phyloP scores from a whole-genome alignment of 1,140 invertebrate genomes.

The Lepidotrigona ventralis region DNA sequence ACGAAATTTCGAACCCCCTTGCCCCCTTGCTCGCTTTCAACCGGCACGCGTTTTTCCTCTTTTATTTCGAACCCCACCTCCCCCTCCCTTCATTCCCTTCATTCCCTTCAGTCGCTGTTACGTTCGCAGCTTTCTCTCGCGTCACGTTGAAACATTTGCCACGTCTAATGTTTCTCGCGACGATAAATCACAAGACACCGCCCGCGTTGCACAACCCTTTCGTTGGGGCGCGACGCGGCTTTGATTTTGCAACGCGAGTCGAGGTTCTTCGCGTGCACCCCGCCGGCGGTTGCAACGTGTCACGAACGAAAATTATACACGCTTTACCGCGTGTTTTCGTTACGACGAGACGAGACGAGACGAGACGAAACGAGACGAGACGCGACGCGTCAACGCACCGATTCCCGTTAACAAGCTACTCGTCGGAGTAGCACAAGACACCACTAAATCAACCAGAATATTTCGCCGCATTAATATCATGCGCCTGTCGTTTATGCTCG shows the following conservation, averaged over 20 bases:
- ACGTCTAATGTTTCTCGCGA: slow-evolving; percentile 44
- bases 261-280: slow-evolving; percentile 23
- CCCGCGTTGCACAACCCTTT: background rate
- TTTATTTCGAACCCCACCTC: background rate
- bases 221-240: background rate
- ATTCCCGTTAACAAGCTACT: slow-evolving; percentile 8
- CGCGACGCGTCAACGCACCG: background rate
- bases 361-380: background rate
- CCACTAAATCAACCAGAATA: background rate
- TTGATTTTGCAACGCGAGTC: slow-evolving; percentile 1
- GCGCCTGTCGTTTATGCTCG: background rate
- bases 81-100: too few relatives aligned
- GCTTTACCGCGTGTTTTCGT: background rate
- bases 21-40: background rate
- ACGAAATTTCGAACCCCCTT: slow-evolving; percentile 30
- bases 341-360: too few relatives aligned
- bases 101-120: background rate
- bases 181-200: slow-evolving; percentile 43
- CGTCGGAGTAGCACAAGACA: background rate
- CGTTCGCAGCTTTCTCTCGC: background rate
- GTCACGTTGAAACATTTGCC: slow-evolving; percentile 25
- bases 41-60: background rate
- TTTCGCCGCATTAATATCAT: background rate
- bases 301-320: background rate
- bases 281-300: slow-evolving; percentile 3